Conservation (phyloP, 1,140 invertebrate genomes). For the Euglossa dilemma region DNA sequence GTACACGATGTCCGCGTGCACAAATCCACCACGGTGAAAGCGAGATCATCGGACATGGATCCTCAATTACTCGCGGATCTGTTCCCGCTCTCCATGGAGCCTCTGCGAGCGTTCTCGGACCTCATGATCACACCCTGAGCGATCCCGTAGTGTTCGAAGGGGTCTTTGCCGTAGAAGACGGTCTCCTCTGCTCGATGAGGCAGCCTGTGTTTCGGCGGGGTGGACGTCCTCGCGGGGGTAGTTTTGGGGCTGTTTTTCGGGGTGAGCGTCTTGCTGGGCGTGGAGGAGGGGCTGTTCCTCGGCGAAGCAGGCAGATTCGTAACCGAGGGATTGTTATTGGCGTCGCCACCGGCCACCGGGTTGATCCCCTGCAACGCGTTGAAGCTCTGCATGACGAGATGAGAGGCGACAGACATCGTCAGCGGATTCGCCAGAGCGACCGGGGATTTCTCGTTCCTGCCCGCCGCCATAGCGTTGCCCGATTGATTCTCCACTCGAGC, state of each 20-base stretch:
- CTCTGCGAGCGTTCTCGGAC: constrained; percentile 33
- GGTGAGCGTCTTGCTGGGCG: background rate
- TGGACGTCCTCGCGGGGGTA: constrained; percentile 15
- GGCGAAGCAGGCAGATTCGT: background rate
- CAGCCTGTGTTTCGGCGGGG: constrained; percentile 22
- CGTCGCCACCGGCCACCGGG: background rate
- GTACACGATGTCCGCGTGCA: constrained; percentile 21
- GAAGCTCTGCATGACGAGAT: constrained; percentile 77
- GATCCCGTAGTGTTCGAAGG: constrained; percentile 73
- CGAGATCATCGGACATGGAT: constrained; percentile 15
- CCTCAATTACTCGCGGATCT: constrained; percentile 77
- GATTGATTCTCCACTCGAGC: constrained; percentile 41
- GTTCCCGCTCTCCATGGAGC: constrained; percentile 72
- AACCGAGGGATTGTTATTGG: background rate
- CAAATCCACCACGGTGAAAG: background rate
- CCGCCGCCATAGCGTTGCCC: background rate
- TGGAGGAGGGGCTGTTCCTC: constrained; percentile 13
- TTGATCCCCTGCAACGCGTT: constrained; percentile 71
- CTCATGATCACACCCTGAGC: constrained; percentile 66
- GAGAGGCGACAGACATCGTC: constrained; percentile 68
- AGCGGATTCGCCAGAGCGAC: constrained; percentile 53
- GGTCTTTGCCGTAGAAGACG: constrained; percentile 68
- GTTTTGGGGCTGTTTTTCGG: constrained; percentile 5
- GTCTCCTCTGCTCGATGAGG: constrained; percentile 23
- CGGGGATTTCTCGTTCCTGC: constrained; percentile 38